These are phyloP conservation scores for Cerastis leucographa DNA, from an alignment of 2,888 invertebrate species.

Conservation along the genomic window DNA sequence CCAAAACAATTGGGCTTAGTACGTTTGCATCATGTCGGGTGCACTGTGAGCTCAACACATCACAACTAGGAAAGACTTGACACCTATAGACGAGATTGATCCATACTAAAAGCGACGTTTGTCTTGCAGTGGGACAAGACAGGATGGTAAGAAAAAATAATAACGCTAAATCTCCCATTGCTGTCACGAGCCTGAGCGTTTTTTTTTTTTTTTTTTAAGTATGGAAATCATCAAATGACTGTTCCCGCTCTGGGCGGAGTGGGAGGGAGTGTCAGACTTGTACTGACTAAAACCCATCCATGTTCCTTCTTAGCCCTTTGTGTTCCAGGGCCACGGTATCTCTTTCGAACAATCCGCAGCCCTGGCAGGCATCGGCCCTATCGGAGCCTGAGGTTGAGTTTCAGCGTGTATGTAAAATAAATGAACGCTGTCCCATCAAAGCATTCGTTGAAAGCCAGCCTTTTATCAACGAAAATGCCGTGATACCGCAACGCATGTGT, in stretches of 20 bases:
- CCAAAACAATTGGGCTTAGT: not conserved
- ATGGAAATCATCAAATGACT: no score
- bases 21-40: not conserved
- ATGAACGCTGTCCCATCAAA: not conserved
- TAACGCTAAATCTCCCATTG: not conserved
- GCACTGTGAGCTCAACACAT: not conserved
- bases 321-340: no score
- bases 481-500: constrained; percentile 3
- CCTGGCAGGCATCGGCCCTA: no score
- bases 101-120: not conserved
- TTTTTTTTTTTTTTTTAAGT: no score
- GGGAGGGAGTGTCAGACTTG: no score
- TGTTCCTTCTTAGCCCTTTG: no score
- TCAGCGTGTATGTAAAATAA: not conserved
- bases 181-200: no score
- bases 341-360: no score
- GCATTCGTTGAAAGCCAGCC: not conserved
- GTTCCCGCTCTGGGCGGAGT: no score
- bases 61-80: not conserved
- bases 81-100: no score
- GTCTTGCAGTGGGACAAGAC: not conserved
- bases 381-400: not conserved
- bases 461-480: not conserved
- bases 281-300: no score
- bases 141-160: not conserved